Evolutionary conservation across 2,113 vertebrate species (phyloP).

Genomic region (Hippolais icterina): DNA sequence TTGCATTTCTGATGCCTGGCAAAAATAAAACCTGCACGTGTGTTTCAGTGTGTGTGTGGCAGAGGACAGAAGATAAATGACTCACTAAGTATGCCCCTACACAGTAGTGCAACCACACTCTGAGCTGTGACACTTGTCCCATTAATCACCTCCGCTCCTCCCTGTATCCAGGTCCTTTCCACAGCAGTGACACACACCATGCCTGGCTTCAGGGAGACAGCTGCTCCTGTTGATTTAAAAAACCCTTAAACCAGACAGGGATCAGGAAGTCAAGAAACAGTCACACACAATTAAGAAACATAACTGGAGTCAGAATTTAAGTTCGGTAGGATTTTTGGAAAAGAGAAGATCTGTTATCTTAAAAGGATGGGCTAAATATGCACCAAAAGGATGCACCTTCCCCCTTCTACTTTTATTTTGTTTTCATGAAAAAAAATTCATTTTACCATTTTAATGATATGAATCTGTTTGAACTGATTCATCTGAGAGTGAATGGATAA

Average conservation of each 20-base stretch:
- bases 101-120: slow-evolving; percentile 49
- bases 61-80: slow-evolving; percentile 26
- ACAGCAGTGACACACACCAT: slow-evolving; percentile 50
- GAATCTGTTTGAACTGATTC: not conserved
- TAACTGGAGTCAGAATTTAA: not conserved
- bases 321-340: accelerated
- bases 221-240: slow-evolving; percentile 63
- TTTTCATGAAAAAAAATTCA: not conserved
- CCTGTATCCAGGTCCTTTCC: slow-evolving; percentile 25
- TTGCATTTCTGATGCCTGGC: not conserved
- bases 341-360: not conserved
- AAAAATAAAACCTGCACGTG: not conserved
- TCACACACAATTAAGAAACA: slow-evolving; percentile 21
- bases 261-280: slow-evolving; percentile 54
- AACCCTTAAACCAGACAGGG: slow-evolving; percentile 43
- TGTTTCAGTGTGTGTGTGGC: not conserved
- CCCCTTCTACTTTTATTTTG: not conserved
- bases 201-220: slow-evolving; percentile 54
- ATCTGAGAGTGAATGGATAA: not conserved
- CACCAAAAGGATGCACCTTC: not conserved
- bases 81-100: not conserved
- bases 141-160: slow-evolving; percentile 47
- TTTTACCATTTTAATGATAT: not conserved
- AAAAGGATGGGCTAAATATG: not conserved
- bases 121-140: slow-evolving; percentile 36